Conservation (phyloP, 2,113 vertebrate species). For the Leucopternis melanops region DNA sequence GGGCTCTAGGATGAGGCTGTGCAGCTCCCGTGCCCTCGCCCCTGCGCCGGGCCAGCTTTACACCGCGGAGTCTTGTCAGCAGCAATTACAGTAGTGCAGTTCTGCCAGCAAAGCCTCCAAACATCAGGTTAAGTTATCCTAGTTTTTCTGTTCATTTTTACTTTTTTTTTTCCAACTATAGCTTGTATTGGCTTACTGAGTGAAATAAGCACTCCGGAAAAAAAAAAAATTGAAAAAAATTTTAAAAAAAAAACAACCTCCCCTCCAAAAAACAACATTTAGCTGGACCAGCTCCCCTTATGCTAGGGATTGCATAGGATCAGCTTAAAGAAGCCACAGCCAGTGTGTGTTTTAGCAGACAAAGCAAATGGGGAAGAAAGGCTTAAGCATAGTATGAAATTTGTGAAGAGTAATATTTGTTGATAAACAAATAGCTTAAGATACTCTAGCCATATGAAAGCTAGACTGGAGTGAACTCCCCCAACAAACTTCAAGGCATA, state of each 20-base stretch:
- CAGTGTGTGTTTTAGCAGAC: neutral
- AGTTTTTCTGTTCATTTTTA: neutral
- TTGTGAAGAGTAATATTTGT: neutral
- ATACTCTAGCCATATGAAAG: neutral
- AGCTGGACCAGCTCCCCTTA: neutral
- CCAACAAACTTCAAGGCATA: neutral
- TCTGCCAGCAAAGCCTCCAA: neutral
- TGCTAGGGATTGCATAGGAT: neutral
- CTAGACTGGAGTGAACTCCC: neutral
- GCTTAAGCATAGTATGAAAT: neutral
- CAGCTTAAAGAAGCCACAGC: neutral
- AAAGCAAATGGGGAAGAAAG: neutral
- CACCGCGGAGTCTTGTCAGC: neutral
- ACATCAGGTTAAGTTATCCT: neutral
- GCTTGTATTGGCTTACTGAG: neutral
- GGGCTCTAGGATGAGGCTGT: neutral
- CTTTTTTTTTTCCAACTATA: neutral
- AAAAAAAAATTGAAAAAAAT: neutral
- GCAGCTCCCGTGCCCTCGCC: neutral
- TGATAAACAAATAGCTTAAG: constrained; percentile 34
- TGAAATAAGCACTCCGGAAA: neutral
- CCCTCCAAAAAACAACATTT: accelerated
- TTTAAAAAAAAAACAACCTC: too few relatives aligned
- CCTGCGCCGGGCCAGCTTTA: neutral
- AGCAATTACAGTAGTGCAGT: neutral